Conservation (phyloP, 1,140 invertebrate species). For the Conopomorpha cramerella region DNA sequence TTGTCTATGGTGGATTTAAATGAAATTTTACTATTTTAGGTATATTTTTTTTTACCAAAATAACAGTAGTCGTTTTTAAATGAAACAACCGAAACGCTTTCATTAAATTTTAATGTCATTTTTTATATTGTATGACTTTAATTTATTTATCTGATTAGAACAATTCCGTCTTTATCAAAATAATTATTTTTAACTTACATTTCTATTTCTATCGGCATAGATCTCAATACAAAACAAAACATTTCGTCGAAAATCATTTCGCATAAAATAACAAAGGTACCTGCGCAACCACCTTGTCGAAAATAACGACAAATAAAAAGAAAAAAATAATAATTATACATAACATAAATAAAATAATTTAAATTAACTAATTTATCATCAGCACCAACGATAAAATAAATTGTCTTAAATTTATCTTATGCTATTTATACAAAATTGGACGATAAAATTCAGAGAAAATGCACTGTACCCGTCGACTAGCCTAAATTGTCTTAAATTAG, state of each 20-base stretch:
- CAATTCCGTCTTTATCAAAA: too few relatives aligned
- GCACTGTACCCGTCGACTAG: slow-evolving; percentile 55
- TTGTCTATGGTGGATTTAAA: too few relatives aligned
- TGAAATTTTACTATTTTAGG: too few relatives aligned
- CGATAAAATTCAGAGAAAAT: slow-evolving; percentile 35
- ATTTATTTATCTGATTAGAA: too few relatives aligned
- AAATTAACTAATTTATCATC: slow-evolving; percentile 7
- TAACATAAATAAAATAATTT: slow-evolving; percentile 15
- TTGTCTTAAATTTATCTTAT: slow-evolving; percentile 7
- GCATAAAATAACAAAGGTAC: slow-evolving; percentile 33
- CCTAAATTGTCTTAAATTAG: slow-evolving; percentile 18
- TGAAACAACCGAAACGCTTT: too few relatives aligned
- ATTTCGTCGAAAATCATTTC: too few relatives aligned
- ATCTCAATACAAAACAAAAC: background rate
- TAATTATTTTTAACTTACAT: slow-evolving; percentile 1
- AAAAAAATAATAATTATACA: slow-evolving; percentile 10
- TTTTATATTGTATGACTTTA: too few relatives aligned
- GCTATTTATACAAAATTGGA: slow-evolving; percentile 52
- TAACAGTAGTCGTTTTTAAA: too few relatives aligned
- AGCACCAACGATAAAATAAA: background rate
- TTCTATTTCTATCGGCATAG: background rate
- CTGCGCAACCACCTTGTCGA: slow-evolving; percentile 40
- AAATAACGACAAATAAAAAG: slow-evolving; percentile 11
- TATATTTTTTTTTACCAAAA: too few relatives aligned
- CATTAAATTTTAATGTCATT: too few relatives aligned